Percentiles rank a stretch among this genome's conserved stretches.
Evolutionary conservation across 53 echinoderm and acorn worm species (phyloP).

Genomic region (Holothuria scabra): DNA sequence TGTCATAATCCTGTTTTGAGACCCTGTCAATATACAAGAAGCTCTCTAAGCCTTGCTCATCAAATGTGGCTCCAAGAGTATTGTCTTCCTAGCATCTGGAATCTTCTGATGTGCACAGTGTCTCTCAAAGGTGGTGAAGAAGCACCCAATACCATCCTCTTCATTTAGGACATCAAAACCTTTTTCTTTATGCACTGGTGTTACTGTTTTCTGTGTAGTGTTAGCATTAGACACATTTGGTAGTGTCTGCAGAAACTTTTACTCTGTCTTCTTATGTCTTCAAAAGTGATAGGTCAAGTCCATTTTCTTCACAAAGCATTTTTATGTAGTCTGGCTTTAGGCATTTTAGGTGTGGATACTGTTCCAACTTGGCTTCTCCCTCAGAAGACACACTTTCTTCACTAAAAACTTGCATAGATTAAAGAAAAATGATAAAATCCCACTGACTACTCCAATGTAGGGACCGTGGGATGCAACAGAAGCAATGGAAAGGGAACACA

Average conservation of each 20-base stretch:
- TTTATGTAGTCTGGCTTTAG: constrained; percentile 13
- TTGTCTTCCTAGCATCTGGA: constrained; percentile 26
- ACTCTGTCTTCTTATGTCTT: constrained; percentile 6
- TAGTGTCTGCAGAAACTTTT: not conserved
- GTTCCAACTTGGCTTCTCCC: not conserved
- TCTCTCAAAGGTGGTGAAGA: constrained; percentile 60
- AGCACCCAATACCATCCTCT: constrained; percentile 70
- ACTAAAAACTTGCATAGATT: too few species aligned
- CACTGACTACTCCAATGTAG: too few species aligned
- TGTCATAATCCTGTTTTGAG: constrained; percentile 52
- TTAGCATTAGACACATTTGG: not conserved
- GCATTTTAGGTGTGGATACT: not conserved
- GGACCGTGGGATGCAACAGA: too few species aligned
- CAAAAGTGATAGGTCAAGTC: not conserved
- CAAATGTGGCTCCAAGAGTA: constrained; percentile 57
- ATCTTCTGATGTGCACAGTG: constrained; percentile 18
- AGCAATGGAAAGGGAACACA: too few species aligned
- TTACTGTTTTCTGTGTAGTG: not conserved
- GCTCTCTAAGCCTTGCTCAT: constrained; percentile 61
- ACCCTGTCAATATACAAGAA: constrained; percentile 50
- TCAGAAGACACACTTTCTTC: too few species aligned
- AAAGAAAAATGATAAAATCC: too few species aligned
- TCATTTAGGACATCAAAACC: constrained; percentile 51
- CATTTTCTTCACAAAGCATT: constrained; percentile 25
- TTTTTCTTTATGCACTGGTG: constrained; percentile 3